These are phyloP conservation scores for Salvelinus namaycush DNA, from an alignment of 2,113 vertebrate species.

Conservation along the genomic window DNA sequence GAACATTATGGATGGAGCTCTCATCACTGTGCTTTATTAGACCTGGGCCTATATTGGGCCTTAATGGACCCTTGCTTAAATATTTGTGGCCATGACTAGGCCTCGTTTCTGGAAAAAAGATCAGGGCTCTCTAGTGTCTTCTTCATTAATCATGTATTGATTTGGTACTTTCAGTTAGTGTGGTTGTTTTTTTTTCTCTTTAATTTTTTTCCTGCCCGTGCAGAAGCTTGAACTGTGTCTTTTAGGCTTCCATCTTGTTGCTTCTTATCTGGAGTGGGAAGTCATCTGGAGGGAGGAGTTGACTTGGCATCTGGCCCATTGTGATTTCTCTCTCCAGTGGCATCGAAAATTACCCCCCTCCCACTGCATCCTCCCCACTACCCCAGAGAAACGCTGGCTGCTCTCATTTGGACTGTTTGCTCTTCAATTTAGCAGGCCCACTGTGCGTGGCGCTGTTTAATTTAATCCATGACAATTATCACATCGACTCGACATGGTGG, in stretches of 20 bases:
- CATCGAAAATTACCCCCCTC: conserved; percentile 64
- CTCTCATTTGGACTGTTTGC: conserved; percentile 46
- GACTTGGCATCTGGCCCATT: conserved; percentile 64
- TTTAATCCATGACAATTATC: conserved; percentile 62
- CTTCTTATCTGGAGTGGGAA: conserved; percentile 67
- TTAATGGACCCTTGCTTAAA: background rate
- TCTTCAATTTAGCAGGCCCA: conserved; percentile 51
- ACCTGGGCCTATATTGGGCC: background rate
- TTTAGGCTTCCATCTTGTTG: conserved; percentile 45
- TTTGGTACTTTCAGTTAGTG: too few relatives aligned
- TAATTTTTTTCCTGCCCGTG: background rate
- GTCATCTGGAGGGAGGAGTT: conserved; percentile 70
- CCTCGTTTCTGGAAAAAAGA: too few relatives aligned
- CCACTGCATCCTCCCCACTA: conserved; percentile 43
- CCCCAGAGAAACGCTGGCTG: conserved; percentile 43
- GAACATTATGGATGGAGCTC: background rate
- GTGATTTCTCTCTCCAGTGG: conserved; percentile 70
- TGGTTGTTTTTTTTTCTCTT: too few relatives aligned
- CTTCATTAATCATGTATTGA: too few relatives aligned
- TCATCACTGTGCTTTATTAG: background rate
- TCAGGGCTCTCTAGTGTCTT: too few relatives aligned
- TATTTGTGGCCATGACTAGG: too few relatives aligned
- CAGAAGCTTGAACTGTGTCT: conserved; percentile 31
- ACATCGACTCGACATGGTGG: conserved; percentile 43
- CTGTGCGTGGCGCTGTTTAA: conserved; percentile 57